Conservation (phyloP, 2,888 invertebrate species). For the Philaethria dido region DNA sequence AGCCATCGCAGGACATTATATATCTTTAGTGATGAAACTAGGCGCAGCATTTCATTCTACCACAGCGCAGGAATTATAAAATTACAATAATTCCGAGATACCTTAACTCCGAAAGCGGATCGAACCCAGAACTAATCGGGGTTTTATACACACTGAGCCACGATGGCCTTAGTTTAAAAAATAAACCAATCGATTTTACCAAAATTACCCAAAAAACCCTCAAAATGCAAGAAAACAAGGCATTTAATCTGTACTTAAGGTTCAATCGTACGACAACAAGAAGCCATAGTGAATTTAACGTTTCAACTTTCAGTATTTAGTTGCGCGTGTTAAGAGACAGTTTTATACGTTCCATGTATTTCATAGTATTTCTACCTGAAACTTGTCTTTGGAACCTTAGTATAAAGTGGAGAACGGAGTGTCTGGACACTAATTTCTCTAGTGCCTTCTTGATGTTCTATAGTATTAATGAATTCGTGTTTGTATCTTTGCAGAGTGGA, state of each 20-base stretch:
- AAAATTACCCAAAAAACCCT: background rate
- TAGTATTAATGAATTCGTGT: conserved; percentile 33
- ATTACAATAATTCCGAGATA: too few relatives aligned
- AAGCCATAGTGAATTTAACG: conserved; percentile 9
- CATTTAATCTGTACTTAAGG: conserved; percentile 5
- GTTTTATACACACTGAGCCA: too few relatives aligned
- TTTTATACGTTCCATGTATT: background rate
- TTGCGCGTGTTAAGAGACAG: conserved; percentile 14
- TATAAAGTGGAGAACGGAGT: too few relatives aligned
- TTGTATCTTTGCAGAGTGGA: conserved; percentile 71
- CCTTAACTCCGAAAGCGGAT: too few relatives aligned
- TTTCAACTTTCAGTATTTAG: conserved; percentile 12
- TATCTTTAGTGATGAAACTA: too few relatives aligned
- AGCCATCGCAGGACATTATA: too few relatives aligned
- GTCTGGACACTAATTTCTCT: too few relatives aligned
- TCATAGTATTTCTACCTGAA: conserved; percentile 2
- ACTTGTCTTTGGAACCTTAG: background rate
- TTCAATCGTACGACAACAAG: background rate
- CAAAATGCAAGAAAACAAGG: background rate
- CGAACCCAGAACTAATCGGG: too few relatives aligned
- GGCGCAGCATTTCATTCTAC: too few relatives aligned
- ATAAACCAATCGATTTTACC: background rate
- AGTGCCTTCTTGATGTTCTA: too few relatives aligned
- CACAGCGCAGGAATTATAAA: too few relatives aligned
- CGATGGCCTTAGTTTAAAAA: background rate